Evolutionary conservation across 2,113 vertebrate genomes (phyloP), one percentile per base, ranked within the genome.

Genomic region (Formicarius rufipectus): DNA sequence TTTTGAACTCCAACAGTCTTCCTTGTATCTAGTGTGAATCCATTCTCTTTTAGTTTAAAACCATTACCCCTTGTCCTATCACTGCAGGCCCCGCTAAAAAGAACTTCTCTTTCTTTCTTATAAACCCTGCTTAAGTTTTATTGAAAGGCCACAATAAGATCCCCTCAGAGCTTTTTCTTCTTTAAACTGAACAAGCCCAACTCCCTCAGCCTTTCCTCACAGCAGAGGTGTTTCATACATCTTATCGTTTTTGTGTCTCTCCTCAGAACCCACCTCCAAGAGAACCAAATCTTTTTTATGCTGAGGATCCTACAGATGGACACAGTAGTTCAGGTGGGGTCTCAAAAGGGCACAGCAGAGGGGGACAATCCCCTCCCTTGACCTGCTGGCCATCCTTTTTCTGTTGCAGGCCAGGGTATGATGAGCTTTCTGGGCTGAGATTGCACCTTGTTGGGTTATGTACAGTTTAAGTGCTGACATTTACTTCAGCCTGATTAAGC

Each of bases 401-500:
- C 31, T 40, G 10, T 31, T 62, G 60, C 33, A 81, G 27, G 9
- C 27, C 31, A 42, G 6, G 6, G 14, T 23, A 12, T 28, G 12
- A 9, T 15, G 27, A 23, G 18, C 3, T 8, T 72, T 76, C 27
- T 64, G 55, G 19, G 9, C 19, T 81, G 35, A 0, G 0, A 72
- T 15, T 2, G 1, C 4, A 67, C 9, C 28, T 30, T 68, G 6
- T 5, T 2, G 0, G 19, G 8, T 76, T n/a, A 16, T 9, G 25
- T 55, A 22, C 19, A 56, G 35, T 50, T 81, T 59, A 42, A 45
- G 44, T 42, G 37, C 14, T 35, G 35, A 56, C 7, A 27, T 56
- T 67, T 81, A 47, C 21, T 77, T 81, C 49, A 60, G 9, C 5
- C 25, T 64, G 33, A 64, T 60, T 60, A 56, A 50, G 39, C 13